phyloP scores from a whole-genome alignment of 2,888 invertebrate species.

The Agrenia bidenticulata region DNA sequence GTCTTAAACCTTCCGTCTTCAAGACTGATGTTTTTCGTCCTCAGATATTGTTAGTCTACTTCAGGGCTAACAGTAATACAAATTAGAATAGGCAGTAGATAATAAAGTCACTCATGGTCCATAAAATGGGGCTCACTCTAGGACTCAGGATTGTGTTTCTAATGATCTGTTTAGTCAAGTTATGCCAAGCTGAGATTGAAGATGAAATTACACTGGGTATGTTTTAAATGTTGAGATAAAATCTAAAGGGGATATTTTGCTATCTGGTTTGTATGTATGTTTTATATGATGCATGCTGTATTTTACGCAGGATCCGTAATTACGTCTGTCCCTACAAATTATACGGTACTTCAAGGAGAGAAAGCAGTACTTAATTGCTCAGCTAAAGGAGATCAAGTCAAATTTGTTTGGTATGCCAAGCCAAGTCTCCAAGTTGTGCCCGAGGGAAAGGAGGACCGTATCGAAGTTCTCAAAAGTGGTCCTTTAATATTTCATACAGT shows the following conservation, averaged over 20 bases:
- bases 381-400: constrained; percentile 20
- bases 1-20: too few species aligned
- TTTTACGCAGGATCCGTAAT: constrained; percentile 21
- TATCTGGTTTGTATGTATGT: too few species aligned
- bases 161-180: not conserved
- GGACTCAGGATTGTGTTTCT: not conserved
- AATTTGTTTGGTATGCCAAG: constrained; percentile 46
- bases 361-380: constrained; percentile 49
- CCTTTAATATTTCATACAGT: constrained; percentile 46
- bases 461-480: constrained; percentile 46
- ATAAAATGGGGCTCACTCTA: too few species aligned
- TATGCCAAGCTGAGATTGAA: not conserved
- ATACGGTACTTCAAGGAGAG: constrained; percentile 37
- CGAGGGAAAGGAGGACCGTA: constrained; percentile 31
- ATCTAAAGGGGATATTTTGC: too few species aligned
- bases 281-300: not conserved
- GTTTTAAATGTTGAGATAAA: not conserved
- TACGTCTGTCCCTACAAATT: constrained; percentile 40
- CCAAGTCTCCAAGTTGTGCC: constrained; percentile 45
- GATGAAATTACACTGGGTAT: not conserved
- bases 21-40: too few species aligned
- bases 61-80: too few species aligned
- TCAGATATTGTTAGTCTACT: too few species aligned
- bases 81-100: too few species aligned
- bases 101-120: too few species aligned